Conservation (phyloP, 2,888 invertebrate genomes). For the Argyresthia goedartella region DNA sequence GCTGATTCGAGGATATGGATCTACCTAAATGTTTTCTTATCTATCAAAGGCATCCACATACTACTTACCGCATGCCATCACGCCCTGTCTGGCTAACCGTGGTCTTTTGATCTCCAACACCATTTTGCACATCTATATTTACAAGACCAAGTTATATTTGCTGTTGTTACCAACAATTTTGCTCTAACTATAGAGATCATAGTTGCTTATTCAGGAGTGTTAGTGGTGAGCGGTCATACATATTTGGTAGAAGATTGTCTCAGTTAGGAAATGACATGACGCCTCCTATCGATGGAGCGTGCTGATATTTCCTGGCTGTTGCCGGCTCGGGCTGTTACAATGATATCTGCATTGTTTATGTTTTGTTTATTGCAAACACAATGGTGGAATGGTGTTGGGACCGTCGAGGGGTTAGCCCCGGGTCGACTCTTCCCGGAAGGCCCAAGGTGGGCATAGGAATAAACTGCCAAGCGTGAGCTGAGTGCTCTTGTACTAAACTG, state of each 20-base stretch:
- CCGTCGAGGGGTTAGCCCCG: neutral
- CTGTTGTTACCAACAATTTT: neutral
- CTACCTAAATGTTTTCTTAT: slow-evolving; percentile 28
- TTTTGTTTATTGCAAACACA: slow-evolving; percentile 1
- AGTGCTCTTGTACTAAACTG: too few relatives aligned
- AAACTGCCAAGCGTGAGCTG: too few relatives aligned
- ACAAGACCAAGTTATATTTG: slow-evolving; percentile 5
- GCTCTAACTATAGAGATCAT: neutral
- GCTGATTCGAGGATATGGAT: slow-evolving; percentile 5
- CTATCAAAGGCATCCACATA: slow-evolving; percentile 45
- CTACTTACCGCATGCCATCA: slow-evolving; percentile 38
- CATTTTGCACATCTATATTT: slow-evolving; percentile 24
- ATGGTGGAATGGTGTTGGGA: neutral
- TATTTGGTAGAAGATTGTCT: slow-evolving; percentile 37
- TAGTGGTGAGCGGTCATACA: slow-evolving; percentile 23
- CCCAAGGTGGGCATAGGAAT: too few relatives aligned
- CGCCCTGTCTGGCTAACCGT: slow-evolving; percentile 22
- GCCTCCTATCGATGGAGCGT: slow-evolving; percentile 36
- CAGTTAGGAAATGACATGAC: slow-evolving; percentile 36
- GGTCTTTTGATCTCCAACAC: slow-evolving; percentile 36
- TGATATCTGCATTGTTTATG: slow-evolving; percentile 3
- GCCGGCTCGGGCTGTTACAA: slow-evolving; percentile 8
- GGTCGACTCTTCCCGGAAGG: neutral
- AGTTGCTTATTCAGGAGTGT: neutral
- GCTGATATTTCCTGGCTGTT: slow-evolving; percentile 21